phyloP scores from a whole-genome alignment of 2,113 vertebrate species.

The Siniperca knerii region DNA sequence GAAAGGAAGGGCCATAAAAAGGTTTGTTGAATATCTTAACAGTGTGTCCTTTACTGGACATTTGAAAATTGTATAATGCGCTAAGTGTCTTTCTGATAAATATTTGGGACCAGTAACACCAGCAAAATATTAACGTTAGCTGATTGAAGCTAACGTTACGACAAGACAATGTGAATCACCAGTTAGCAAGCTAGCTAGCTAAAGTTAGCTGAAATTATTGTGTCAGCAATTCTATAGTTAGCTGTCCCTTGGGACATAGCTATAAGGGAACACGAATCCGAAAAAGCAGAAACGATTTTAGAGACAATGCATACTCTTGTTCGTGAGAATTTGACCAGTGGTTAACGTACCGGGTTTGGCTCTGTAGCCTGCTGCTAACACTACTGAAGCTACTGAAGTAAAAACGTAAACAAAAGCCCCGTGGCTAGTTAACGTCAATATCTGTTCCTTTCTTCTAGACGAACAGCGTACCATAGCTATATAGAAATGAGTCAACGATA shows the following conservation, averaged over 20 bases:
- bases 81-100: neutral
- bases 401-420: conserved; percentile 79
- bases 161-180: conserved; percentile 61
- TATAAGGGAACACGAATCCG: neutral
- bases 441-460: neutral
- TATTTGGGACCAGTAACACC: neutral
- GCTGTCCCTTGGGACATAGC: neutral
- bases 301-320: neutral
- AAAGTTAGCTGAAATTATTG: conserved; percentile 53
- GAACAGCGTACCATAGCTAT: neutral
- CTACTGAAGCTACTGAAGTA: conserved; percentile 24
- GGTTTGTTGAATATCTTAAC: conserved; percentile 71
- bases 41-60: neutral
- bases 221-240: conserved; percentile 55
- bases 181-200: conserved; percentile 49
- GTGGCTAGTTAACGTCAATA: conserved; percentile 5
- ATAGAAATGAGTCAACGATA: neutral
- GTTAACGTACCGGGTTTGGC: neutral
- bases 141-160: conserved; percentile 54
- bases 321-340: fast-evolving
- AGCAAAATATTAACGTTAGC: conserved; percentile 27
- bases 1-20: conserved; percentile 53
- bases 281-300: neutral
- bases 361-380: conserved; percentile 40
- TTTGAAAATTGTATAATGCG: neutral